Evolutionary conservation across 2,888 invertebrate genomes (phyloP).

Genomic region (Ophion ventricosus): DNA sequence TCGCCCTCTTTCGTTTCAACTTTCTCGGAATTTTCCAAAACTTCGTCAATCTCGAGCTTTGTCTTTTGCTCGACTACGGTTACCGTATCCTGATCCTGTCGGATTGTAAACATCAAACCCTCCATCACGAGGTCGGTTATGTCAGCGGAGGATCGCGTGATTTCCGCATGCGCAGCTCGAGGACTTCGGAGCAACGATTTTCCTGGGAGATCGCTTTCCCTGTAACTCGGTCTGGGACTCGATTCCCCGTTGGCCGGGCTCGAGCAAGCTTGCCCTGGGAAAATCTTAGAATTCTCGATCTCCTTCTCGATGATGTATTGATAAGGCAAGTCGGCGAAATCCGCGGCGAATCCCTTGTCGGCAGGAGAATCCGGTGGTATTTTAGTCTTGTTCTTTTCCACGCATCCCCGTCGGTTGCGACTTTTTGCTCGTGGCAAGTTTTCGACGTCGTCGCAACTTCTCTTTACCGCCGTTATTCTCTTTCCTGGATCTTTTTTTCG

Average conservation of each 20-base stretch:
- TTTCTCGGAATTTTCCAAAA: slow-evolving; percentile 81
- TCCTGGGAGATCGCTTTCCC: slow-evolving; percentile 32
- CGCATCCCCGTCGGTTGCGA: slow-evolving; percentile 27
- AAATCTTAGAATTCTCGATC: slow-evolving; percentile 71
- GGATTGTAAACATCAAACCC: slow-evolving; percentile 81
- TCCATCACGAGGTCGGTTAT: slow-evolving; percentile 82
- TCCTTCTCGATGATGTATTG: slow-evolving; percentile 79
- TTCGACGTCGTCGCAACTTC: slow-evolving; percentile 13
- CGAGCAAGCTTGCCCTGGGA: slow-evolving; percentile 6
- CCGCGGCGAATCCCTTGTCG: slow-evolving; percentile 42
- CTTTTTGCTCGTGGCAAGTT: slow-evolving; percentile 5
- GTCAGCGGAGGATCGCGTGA: slow-evolving; percentile 78
- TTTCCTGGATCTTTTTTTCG: slow-evolving; percentile 39
- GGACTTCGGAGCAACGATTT: slow-evolving; percentile 53
- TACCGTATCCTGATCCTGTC: slow-evolving; percentile 78
- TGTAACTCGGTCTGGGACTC: slow-evolving; percentile 32
- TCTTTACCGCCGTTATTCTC: background rate
- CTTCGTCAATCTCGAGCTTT: slow-evolving; percentile 80
- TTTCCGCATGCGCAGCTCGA: slow-evolving; percentile 40
- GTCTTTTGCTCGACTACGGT: slow-evolving; percentile 81
- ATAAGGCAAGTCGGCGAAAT: slow-evolving; percentile 75
- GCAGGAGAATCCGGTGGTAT: slow-evolving; percentile 30
- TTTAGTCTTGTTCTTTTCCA: slow-evolving; percentile 31
- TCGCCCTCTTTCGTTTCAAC: slow-evolving; percentile 79
- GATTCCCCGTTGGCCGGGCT: background rate